Conservation (phyloP, 35 echinoderm and acorn worm species). For the Holothuria glaberrima region DNA sequence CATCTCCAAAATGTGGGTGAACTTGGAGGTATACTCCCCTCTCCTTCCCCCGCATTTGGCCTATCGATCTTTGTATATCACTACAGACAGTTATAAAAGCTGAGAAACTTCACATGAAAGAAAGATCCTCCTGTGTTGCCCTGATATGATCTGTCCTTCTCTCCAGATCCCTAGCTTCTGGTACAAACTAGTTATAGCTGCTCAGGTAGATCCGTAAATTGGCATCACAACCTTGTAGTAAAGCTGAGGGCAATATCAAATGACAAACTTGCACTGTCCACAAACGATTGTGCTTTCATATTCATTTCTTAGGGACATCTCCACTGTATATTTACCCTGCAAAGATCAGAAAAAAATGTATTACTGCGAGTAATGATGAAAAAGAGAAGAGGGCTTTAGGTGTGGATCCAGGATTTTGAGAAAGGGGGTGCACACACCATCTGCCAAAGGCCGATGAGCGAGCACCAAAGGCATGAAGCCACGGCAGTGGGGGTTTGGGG, state of each 20-base stretch:
- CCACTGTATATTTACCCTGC: conserved; percentile 1
- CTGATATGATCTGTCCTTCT: background rate
- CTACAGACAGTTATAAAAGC: background rate
- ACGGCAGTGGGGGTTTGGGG: too few species aligned
- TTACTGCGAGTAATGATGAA: too few species aligned
- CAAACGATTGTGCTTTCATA: background rate
- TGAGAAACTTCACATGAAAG: background rate
- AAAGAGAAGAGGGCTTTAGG: too few species aligned
- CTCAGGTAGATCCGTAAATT: background rate
- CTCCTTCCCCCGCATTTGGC: too few species aligned
- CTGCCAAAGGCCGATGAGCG: too few species aligned
- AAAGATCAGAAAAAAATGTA: background rate
- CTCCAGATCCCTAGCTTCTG: background rate
- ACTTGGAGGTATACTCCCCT: too few species aligned
- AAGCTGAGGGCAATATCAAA: background rate
- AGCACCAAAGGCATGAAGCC: too few species aligned
- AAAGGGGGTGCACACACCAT: too few species aligned
- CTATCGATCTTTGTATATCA: too few species aligned
- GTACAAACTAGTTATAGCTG: too few species aligned
- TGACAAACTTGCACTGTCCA: conserved; percentile 14
- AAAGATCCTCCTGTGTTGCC: background rate
- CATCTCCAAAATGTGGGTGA: too few species aligned
- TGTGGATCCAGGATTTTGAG: too few species aligned
- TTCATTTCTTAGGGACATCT: background rate
- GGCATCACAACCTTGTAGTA: background rate